Evolutionary conservation across 2,113 vertebrate species (phyloP).

Genomic region (Platysternon megacephalum): DNA sequence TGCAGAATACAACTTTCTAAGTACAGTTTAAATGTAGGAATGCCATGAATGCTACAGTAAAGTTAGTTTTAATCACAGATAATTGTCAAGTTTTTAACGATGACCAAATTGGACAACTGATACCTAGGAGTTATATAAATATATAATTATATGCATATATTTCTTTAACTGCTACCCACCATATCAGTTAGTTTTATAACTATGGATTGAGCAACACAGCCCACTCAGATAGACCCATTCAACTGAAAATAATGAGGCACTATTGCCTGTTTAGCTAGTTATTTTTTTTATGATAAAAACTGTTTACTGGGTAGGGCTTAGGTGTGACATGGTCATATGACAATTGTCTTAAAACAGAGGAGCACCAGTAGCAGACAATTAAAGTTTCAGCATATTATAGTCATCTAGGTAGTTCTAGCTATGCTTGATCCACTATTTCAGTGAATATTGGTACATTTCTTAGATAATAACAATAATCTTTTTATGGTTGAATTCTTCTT

Average conservation of each 20-base stretch:
- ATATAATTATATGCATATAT: not conserved
- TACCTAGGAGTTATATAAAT: not conserved
- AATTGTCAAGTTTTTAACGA: fast-evolving
- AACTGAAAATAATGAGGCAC: no score
- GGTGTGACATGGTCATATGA: not conserved
- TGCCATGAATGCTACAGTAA: not conserved
- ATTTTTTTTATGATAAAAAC: not conserved
- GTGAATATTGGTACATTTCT: not conserved
- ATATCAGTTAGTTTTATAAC: not conserved
- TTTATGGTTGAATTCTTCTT: not conserved
- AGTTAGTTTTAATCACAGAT: not conserved
- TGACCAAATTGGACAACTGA: not conserved
- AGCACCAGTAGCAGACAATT: not conserved
- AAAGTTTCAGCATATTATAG: not conserved
- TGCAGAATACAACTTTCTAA: not conserved
- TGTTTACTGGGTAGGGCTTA: not conserved
- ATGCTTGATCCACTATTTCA: not conserved
- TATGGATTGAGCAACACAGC: not conserved
- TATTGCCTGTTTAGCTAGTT: not conserved
- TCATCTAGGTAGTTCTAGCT: not conserved
- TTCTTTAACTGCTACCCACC: not conserved
- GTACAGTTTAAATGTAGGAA: fast-evolving
- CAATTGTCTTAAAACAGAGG: not conserved
- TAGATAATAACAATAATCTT: fast-evolving
- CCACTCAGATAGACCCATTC: not conserved